These are phyloP conservation scores for Enteromius trimaculatus DNA, from an alignment of 2,797 vertebrate genomes.

Conservation along the genomic window DNA sequence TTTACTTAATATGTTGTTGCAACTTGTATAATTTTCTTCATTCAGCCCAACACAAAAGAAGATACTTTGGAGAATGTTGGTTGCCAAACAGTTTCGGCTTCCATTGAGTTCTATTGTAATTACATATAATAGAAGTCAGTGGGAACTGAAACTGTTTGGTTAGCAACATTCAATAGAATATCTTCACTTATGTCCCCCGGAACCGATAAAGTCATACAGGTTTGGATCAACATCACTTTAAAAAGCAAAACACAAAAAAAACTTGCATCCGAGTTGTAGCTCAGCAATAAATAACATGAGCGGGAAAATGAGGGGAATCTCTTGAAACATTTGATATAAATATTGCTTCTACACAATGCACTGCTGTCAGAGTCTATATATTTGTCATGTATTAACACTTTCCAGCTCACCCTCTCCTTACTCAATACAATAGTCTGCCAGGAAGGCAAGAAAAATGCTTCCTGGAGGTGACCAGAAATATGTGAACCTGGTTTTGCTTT, in stretches of 20 bases:
- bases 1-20: background rate
- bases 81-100: background rate
- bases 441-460: constrained; percentile 47
- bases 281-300: background rate
- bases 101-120: background rate
- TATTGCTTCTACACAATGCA: constrained; percentile 10
- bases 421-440: constrained; percentile 13
- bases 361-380: background rate
- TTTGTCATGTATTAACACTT: constrained; percentile 16
- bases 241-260: background rate
- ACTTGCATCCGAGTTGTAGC: background rate
- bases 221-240: background rate
- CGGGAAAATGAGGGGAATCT: background rate
- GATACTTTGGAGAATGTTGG: background rate
- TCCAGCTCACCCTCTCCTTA: background rate
- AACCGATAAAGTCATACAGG: background rate
- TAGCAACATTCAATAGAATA: background rate
- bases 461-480: constrained; percentile 42
- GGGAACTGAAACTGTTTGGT: background rate
- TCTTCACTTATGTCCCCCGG: background rate
- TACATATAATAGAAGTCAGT: background rate
- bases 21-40: background rate
- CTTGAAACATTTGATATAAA: constrained; percentile 3
- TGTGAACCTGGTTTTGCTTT: constrained; percentile 43
- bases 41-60: background rate